Evolutionary conservation across 2,888 invertebrate species (phyloP).

Genomic region (Callinectes sapidus): DNA sequence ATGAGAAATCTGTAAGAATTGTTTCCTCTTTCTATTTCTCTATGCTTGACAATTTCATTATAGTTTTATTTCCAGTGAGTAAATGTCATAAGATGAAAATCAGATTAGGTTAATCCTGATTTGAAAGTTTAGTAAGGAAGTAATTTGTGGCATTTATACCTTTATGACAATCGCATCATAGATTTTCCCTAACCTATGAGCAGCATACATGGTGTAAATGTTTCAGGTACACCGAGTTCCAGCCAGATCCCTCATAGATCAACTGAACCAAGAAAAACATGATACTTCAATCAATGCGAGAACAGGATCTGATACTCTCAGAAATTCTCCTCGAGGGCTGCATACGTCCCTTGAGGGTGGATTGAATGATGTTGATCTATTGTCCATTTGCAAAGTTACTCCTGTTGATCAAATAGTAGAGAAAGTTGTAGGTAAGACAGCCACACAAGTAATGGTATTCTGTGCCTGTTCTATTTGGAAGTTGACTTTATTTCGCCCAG

Average conservation of each 20-base stretch:
- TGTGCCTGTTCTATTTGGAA: not conserved
- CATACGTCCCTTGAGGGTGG: slow-evolving; percentile 77
- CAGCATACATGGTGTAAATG: not conserved
- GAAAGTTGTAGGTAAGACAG: slow-evolving; percentile 49
- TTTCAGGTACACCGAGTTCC: slow-evolving; percentile 58
- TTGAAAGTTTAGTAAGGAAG: not conserved
- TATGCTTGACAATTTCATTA: not conserved
- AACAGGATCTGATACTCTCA: not conserved
- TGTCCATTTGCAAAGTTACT: slow-evolving; percentile 74
- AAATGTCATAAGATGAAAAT: not conserved
- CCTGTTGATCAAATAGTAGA: slow-evolving; percentile 57
- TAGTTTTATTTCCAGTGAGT: not conserved
- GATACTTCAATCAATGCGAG: slow-evolving; percentile 12
- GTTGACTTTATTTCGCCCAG: too few species aligned
- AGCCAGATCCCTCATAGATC: slow-evolving; percentile 71
- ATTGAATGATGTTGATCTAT: slow-evolving; percentile 75
- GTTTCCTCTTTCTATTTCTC: slow-evolving; percentile 56
- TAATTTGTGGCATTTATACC: too few species aligned
- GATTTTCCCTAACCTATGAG: not conserved
- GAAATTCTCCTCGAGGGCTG: slow-evolving; percentile 72
- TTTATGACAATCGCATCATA: not conserved
- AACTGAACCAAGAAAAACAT: slow-evolving; percentile 56
- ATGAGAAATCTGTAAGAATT: not conserved
- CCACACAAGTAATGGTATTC: not conserved
- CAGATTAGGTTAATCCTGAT: not conserved